Evolutionary conservation across 92 coral and sea anemone species (phyloP), one percentile per base, ranked within the genome.

Genomic region (Plumapathes pennacea): DNA sequence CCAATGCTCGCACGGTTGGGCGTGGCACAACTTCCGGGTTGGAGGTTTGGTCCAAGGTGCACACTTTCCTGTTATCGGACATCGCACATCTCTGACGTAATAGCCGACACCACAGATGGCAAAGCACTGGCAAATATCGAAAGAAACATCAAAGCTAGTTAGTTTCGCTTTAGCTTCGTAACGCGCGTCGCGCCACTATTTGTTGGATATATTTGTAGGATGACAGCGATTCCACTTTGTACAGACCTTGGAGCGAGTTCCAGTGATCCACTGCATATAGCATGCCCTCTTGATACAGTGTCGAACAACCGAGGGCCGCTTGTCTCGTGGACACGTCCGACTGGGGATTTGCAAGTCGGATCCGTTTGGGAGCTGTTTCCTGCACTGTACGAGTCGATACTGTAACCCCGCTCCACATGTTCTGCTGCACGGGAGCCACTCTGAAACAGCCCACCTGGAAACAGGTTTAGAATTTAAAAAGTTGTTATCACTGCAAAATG

Each of bases 391-490:
- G 4, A 46, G 63, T 21, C 96, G 89, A 44, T 73, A 71, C 52
- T 84, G 96, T 11, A 85, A 53, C 12, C 97, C 97, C 19, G 71
- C 67, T 8, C 96, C 97, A 48, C 97, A 91, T 2, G 82, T 66
- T 50, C 71, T 78, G 49, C 81, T 79, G 56, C 97, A 91, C 10
- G 74, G 85, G 41, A 67, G 72, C 97, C 97, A 91, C 53, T 78
- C 65, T 18, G 97, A 83, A 37, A 64, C 62, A 13, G 76, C 60
- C 97, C 97, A 91, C 97, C 97, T 90, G 43, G 3, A 60, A 62
- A n/a, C n/a, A n/a, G n/a, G n/a, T n/a, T n/a, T n/a, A n/a, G n/a
- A n/a, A n/a, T n/a, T n/a, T n/a, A n/a, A n/a, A n/a, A n/a, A n/a
- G n/a, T n/a, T n/a, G n/a, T n/a, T n/a, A n/a, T n/a, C n/a, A n/a